Percentiles rank a stretch among this genome's conserved stretches.
Conservation (phyloP, 2,797 vertebrate genomes). For the Cyprinodon diabolis region DNA sequence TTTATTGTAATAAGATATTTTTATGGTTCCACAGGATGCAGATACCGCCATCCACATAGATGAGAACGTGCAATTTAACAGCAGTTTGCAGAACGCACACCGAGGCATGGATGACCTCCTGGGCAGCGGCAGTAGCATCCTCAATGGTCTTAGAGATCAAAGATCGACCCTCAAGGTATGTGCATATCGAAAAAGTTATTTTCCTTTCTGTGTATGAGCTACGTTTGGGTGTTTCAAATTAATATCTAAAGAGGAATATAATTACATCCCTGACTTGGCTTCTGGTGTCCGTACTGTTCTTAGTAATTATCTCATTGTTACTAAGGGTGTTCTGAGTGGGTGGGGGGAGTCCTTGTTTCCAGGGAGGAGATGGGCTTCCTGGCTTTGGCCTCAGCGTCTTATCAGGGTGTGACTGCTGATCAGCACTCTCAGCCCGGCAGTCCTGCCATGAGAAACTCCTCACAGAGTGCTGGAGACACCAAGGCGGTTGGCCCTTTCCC, state of each 20-base stretch:
- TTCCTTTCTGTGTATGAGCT: background rate
- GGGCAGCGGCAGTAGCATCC: slow-evolving; percentile 91
- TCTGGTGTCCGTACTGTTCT: slow-evolving; percentile 32
- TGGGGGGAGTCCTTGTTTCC: slow-evolving; percentile 69
- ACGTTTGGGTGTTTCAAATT: background rate
- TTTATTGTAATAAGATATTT: background rate
- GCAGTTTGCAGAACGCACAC: slow-evolving; percentile 91
- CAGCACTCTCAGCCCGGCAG: slow-evolving; percentile 42
- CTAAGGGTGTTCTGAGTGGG: slow-evolving; percentile 17
- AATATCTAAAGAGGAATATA: background rate
- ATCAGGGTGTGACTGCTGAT: slow-evolving; percentile 81
- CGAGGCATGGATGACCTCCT: slow-evolving; percentile 94
- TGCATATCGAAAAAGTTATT: background rate
- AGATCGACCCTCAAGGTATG: slow-evolving; percentile 93
- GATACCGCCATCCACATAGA: slow-evolving; percentile 98
- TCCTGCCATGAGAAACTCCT: slow-evolving; percentile 71
- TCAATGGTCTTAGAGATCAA: slow-evolving; percentile 92
- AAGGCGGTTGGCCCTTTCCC: slow-evolving; percentile 47
- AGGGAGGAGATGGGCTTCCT: slow-evolving; percentile 81
- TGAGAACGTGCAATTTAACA: slow-evolving; percentile 93
- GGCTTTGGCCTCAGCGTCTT: slow-evolving; percentile 68
- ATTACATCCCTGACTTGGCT: slow-evolving; percentile 23
- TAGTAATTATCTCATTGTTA: slow-evolving; percentile 58
- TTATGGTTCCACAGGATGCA: slow-evolving; percentile 85
- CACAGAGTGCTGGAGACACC: slow-evolving; percentile 41